Evolutionary conservation across 2,888 invertebrate species (phyloP).

Genomic region (Mythimna ferrago): DNA sequence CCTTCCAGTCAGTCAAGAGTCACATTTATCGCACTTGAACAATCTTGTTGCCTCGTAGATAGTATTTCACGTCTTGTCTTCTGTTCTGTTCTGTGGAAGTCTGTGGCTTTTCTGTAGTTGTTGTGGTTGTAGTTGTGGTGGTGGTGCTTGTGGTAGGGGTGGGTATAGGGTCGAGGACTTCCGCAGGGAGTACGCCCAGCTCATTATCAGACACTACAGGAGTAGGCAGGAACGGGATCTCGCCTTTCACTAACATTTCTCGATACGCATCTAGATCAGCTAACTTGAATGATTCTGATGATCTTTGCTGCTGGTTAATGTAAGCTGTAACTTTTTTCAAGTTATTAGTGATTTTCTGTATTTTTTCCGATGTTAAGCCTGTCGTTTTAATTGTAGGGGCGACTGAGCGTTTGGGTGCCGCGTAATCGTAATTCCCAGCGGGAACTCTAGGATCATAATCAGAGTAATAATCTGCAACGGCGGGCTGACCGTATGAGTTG

Average conservation of each 20-base stretch:
- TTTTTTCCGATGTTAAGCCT: slow-evolving; percentile 81
- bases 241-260: slow-evolving; percentile 78
- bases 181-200: slow-evolving; percentile 85
- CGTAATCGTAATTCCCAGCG: slow-evolving; percentile 71
- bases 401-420: slow-evolving; percentile 77
- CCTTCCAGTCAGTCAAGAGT: slow-evolving; percentile 78
- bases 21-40: slow-evolving; percentile 85
- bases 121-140: slow-evolving; percentile 71
- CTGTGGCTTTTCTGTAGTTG: slow-evolving; percentile 72
- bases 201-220: slow-evolving; percentile 85
- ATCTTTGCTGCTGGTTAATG: slow-evolving; percentile 80
- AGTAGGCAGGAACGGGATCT: slow-evolving; percentile 79
- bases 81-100: slow-evolving; percentile 75
- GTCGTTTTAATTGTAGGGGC: slow-evolving; percentile 66
- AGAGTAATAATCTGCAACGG: slow-evolving; percentile 77
- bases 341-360: slow-evolving; percentile 84
- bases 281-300: slow-evolving; percentile 79
- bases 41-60: slow-evolving; percentile 88
- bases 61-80: slow-evolving; percentile 86
- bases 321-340: slow-evolving; percentile 80
- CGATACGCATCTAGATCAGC: slow-evolving; percentile 75
- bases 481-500: slow-evolving; percentile 87
- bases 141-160: slow-evolving; percentile 71
- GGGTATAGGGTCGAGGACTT: slow-evolving; percentile 75
- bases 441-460: slow-evolving; percentile 79